Evolutionary conservation across 2,113 vertebrate genomes (phyloP), one percentile per base, ranked within the genome.

Genomic region (Indicator indicator): DNA sequence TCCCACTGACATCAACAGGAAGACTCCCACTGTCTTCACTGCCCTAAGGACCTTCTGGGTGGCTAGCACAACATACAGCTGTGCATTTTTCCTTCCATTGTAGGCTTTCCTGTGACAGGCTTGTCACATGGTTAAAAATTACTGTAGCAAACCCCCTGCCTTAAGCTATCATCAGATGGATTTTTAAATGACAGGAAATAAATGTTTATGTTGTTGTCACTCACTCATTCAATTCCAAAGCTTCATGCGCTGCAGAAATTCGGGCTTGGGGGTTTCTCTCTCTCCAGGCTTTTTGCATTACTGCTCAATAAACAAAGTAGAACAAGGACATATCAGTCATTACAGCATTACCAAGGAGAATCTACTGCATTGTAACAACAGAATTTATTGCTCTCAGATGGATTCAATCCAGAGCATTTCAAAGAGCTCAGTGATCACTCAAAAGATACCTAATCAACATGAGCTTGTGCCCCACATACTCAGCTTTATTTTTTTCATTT

Each of bases 211-310:
- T 17, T 94, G 23, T 70, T 90, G 80, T 44, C 89, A 98, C 99
- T 98, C 98, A 99, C 99, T 99, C 99, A 95, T 99, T 99, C 69
- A 99, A 98, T 96, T 99, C 99, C 97, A 99, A 98, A 86, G 99
- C 99, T 98, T 99, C 99, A 20, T 99, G 99, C 62, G 99, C 99
- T 80, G 99, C 99, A 81, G 99, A 99, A 97, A 99, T 99, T 79
- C 99, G 98, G 91, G 99, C 99, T 98, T 99, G 99, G 18, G 99
- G 99, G 88, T 99, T 99, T 97, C 99, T 99, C 96, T 99, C 99
- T 97, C 99, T 98, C 99, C 99, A 99, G 36, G 99, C 99, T 97
- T 99, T 99, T 94, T 99, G 99, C 99, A 99, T 99, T 95, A 99
- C 99, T 99, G 94, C 92, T 90, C 88, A 94, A 90, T 48, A 97